phyloP scores from a whole-genome alignment of 2,888 invertebrate species.

The Xestobium rufovillosum region DNA sequence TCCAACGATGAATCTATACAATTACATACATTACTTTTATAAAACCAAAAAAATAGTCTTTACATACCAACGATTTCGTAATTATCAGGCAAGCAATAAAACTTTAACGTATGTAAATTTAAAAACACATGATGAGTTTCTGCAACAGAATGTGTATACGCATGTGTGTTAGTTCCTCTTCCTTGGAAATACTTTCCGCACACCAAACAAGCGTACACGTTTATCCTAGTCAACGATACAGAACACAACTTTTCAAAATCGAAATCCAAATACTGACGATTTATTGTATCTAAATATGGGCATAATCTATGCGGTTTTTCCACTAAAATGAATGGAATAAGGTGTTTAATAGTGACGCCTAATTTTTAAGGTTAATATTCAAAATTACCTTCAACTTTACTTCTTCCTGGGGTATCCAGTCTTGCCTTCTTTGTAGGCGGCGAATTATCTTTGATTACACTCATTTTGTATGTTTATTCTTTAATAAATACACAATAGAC shows the following conservation, averaged over 20 bases:
- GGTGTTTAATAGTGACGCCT: neutral
- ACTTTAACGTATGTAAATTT: constrained; percentile 92
- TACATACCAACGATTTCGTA: constrained; percentile 92
- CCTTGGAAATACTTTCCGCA: constrained; percentile 99
- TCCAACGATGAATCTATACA: constrained; percentile 83
- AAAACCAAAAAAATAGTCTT: constrained; percentile 9
- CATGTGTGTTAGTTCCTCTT: constrained; percentile 95
- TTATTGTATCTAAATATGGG: constrained; percentile 97
- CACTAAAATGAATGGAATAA: constrained; percentile 3
- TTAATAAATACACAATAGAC: too few relatives aligned
- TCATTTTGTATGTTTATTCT: too few relatives aligned
- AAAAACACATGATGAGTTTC: constrained; percentile 97
- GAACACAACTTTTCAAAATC: constrained; percentile 99
- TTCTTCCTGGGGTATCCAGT: constrained; percentile 6
- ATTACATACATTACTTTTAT: constrained; percentile 10
- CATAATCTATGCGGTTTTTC: constrained; percentile 50
- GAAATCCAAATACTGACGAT: constrained; percentile 93
- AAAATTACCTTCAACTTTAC: too few relatives aligned
- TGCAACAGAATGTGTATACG: constrained; percentile 97
- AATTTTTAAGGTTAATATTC: neutral
- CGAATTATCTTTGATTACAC: too few relatives aligned
- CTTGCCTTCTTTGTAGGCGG: constrained; percentile 9
- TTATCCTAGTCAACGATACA: constrained; percentile 93
- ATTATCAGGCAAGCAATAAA: constrained; percentile 98
- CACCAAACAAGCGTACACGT: constrained; percentile 98